phyloP scores from a whole-genome alignment of 2,113 vertebrate genomes.

The Piaya cayana region DNA sequence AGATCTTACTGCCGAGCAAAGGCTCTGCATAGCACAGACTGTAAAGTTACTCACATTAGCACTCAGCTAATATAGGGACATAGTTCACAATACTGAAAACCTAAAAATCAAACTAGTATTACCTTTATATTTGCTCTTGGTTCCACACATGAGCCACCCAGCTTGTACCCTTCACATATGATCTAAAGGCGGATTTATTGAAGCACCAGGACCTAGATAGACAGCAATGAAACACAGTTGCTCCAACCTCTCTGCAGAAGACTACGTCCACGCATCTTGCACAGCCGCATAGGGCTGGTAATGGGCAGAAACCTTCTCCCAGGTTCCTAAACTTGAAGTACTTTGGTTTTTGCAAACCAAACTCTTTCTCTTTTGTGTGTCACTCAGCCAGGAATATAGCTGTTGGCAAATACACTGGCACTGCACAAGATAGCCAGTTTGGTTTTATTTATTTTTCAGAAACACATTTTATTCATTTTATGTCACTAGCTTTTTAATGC shows the following conservation, averaged over 20 bases:
- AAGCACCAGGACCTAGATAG: not conserved
- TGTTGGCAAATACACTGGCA: not conserved
- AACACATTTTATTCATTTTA: not conserved
- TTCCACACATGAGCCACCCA: not conserved
- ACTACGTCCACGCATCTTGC: fast-evolving
- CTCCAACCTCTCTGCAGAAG: not conserved
- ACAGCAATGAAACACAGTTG: not conserved
- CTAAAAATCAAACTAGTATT: not conserved
- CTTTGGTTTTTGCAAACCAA: not conserved
- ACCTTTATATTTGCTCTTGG: not conserved
- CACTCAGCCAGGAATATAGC: not conserved
- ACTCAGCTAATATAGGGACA: not conserved
- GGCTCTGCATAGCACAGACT: not conserved
- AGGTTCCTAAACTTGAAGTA: not conserved
- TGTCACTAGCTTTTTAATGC: not conserved
- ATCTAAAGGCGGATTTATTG: not conserved
- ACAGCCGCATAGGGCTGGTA: not conserved
- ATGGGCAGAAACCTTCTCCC: not conserved
- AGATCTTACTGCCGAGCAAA: not conserved
- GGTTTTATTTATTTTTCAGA: not conserved
- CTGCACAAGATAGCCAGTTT: not conserved
- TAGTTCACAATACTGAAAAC: not conserved
- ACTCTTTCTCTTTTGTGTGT: not conserved
- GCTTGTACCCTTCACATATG: not conserved
- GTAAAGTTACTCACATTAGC: not conserved